Conservation (phyloP, 2,888 invertebrate genomes). For the Parochlus steinenii region DNA sequence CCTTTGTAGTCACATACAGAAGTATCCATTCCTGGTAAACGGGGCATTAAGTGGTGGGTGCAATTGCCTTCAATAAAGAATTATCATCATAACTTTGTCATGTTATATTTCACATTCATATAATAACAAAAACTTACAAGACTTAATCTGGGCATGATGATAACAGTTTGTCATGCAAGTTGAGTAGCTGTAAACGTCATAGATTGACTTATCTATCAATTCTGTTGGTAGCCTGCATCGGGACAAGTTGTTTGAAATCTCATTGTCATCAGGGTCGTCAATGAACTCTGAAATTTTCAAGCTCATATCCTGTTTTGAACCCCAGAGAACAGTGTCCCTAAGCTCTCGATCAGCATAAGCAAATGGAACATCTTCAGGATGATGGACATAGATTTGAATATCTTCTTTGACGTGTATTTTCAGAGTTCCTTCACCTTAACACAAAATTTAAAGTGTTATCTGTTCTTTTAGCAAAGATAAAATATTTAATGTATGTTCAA, state of each 20-base stretch:
- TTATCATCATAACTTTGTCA: too few species aligned
- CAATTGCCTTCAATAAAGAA: too few species aligned
- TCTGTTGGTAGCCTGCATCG: constrained; percentile 40
- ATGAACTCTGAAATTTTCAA: constrained; percentile 36
- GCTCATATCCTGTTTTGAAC: constrained; percentile 24
- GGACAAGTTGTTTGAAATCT: constrained; percentile 32
- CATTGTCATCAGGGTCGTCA: too few species aligned
- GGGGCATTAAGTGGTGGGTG: constrained; percentile 36
- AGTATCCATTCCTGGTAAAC: constrained; percentile 21
- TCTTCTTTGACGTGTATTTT: constrained; percentile 35
- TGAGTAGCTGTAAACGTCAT: constrained; percentile 39
- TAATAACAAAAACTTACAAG: too few species aligned
- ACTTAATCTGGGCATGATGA: constrained; percentile 31
- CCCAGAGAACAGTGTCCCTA: constrained; percentile 24
- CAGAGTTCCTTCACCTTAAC: constrained; percentile 32
- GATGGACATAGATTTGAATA: constrained; percentile 40
- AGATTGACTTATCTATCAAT: constrained; percentile 24
- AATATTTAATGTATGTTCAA: too few species aligned
- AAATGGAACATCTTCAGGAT: constrained; percentile 43
- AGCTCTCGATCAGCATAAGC: constrained; percentile 31
- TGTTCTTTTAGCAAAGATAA: too few species aligned
- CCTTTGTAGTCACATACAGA: constrained; percentile 38
- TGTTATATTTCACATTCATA: too few species aligned
- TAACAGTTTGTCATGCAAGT: constrained; percentile 42
- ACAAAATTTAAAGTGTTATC: too few species aligned